Conservation (phyloP, 1,140 invertebrate genomes). For the Piezodorus guildinii region DNA sequence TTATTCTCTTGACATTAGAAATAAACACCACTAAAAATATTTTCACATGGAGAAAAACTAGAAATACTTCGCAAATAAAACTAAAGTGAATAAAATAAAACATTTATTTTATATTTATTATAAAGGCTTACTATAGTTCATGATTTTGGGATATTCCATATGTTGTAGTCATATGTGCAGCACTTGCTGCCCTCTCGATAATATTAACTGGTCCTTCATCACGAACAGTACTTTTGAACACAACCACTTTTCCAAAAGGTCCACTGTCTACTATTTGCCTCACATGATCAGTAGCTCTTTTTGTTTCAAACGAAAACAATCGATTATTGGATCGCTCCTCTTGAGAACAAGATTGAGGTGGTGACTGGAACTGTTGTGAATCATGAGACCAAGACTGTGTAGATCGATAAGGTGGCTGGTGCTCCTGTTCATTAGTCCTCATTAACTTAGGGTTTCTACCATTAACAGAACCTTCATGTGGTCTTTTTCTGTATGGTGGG, state of each 20-base stretch:
- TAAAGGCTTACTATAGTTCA: neutral
- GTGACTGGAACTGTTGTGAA: too few relatives aligned
- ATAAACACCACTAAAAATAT: too few relatives aligned
- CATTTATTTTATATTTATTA: neutral
- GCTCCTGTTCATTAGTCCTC: neutral
- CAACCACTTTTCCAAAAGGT: slow-evolving; percentile 21
- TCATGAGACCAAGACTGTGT: too few relatives aligned
- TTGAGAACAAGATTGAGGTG: too few relatives aligned
- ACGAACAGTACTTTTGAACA: slow-evolving; percentile 3
- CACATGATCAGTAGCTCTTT: neutral
- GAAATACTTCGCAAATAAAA: neutral
- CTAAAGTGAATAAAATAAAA: neutral
- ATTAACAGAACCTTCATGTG: neutral
- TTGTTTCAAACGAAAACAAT: neutral
- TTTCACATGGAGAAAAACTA: too few relatives aligned
- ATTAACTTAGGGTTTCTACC: neutral
- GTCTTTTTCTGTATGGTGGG: neutral
- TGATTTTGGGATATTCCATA: slow-evolving; percentile 1
- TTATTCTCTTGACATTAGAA: too few relatives aligned
- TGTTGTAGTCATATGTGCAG: slow-evolving; percentile 18
- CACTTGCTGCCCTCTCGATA: slow-evolving; percentile 16
- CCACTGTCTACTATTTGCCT: slow-evolving; percentile 10
- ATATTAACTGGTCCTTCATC: slow-evolving; percentile 6
- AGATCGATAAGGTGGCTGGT: neutral
- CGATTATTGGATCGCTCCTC: neutral